phyloP scores from a whole-genome alignment of 2,888 invertebrate species.

The Lithophane ornitopus region DNA sequence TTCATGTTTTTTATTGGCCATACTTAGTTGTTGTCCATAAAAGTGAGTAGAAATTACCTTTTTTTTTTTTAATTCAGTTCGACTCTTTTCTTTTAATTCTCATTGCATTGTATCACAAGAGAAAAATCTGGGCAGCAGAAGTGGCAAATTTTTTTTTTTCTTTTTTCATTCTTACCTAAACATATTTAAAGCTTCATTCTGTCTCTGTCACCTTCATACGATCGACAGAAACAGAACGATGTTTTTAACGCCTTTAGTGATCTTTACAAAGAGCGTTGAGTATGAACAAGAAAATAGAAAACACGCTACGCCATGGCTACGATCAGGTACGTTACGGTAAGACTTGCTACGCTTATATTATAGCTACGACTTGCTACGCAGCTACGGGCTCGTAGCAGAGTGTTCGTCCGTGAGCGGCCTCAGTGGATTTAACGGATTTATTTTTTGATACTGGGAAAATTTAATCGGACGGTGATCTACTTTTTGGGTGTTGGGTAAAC shows the following conservation, averaged over 20 bases:
- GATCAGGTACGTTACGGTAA: slow-evolving; percentile 6
- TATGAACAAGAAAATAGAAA: background rate
- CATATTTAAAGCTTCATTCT: background rate
- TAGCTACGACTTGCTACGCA: slow-evolving; percentile 2
- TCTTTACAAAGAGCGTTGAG: background rate
- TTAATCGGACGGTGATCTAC: background rate
- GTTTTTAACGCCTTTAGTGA: background rate
- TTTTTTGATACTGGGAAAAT: background rate
- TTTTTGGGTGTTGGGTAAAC: background rate
- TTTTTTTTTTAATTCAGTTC: background rate
- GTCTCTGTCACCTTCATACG: background rate
- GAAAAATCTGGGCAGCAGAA: background rate
- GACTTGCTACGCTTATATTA: background rate
- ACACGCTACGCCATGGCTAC: slow-evolving; percentile 4
- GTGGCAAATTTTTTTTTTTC: background rate
- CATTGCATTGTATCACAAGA: background rate
- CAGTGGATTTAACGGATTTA: background rate
- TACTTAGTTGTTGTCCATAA: background rate
- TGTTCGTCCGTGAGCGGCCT: background rate
- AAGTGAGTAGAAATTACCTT: background rate
- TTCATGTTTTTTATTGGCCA: background rate
- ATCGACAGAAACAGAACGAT: background rate
- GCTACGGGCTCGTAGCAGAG: slow-evolving; percentile 2
- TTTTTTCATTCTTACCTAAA: background rate
- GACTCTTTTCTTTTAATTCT: background rate